Percentiles rank a stretch among this genome's conserved stretches.
These are phyloP conservation scores for Phenganax subtilis DNA, from an alignment of 92 coral and sea anemone species.

Conservation along the genomic window DNA sequence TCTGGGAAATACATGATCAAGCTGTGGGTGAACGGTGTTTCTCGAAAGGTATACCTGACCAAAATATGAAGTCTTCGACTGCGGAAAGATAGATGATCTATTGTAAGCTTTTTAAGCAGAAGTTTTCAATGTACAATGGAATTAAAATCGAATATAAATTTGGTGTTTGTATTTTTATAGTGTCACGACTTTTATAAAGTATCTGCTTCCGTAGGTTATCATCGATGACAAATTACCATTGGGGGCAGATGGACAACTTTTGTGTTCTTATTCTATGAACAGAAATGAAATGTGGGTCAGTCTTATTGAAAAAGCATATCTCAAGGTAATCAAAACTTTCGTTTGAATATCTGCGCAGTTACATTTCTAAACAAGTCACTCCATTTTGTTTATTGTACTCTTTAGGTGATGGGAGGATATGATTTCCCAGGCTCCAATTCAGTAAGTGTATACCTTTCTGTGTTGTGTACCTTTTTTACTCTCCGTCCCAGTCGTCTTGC, in stretches of 20 bases:
- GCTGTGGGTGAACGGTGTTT: slow-evolving; percentile 76
- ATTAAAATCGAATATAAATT: neutral
- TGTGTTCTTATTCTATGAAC: slow-evolving; percentile 87
- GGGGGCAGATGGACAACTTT: slow-evolving; percentile 72
- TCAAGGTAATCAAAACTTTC: slow-evolving; percentile 54
- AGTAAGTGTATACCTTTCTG: slow-evolving; percentile 49
- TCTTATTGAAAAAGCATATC: slow-evolving; percentile 89
- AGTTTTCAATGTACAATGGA: neutral
- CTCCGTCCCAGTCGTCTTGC: too few relatives aligned
- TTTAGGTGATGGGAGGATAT: slow-evolving; percentile 97
- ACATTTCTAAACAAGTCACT: neutral
- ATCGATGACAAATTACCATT: slow-evolving; percentile 84
- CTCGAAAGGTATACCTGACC: slow-evolving; percentile 63
- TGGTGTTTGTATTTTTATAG: neutral
- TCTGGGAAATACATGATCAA: slow-evolving; percentile 99
- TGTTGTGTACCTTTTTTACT: neutral
- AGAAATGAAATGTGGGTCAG: slow-evolving; percentile 97
- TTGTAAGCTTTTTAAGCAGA: too few relatives aligned
- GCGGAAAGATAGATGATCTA: too few relatives aligned
- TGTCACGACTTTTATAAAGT: too few relatives aligned
- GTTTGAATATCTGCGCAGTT: neutral
- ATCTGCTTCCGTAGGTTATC: slow-evolving; percentile 53
- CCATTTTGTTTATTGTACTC: too few relatives aligned
- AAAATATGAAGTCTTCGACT: neutral
- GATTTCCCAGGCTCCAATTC: slow-evolving; percentile 99